Evolutionary conservation across 2,888 invertebrate species (phyloP).

Genomic region (Tanypteryx hageni): DNA sequence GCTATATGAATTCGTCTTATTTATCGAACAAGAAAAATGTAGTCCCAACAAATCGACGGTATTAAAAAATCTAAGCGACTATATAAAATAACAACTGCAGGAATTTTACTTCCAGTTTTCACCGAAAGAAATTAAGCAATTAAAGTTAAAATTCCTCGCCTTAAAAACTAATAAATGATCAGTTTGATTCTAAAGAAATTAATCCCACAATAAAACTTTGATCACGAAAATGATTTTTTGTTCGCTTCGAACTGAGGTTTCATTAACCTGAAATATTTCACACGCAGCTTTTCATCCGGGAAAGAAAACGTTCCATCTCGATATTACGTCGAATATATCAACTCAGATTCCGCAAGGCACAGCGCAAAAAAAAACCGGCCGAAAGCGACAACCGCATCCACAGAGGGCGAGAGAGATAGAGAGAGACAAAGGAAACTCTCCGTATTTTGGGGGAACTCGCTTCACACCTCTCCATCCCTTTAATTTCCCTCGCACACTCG

Average conservation of each 20-base stretch:
- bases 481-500: conserved; percentile 53
- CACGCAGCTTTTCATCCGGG: background rate
- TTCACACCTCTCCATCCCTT: conserved; percentile 56
- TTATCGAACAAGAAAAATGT: no score
- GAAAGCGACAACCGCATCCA: background rate
- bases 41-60: no score
- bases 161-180: no score
- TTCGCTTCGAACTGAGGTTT: background rate
- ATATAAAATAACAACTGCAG: no score
- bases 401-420: background rate
- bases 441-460: conserved; percentile 21
- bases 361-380: background rate
- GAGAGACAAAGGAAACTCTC: background rate
- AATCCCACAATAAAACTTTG: no score
- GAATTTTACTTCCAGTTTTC: no score
- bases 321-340: conserved; percentile 6
- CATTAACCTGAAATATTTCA: conserved; percentile 35
- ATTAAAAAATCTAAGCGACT: no score
- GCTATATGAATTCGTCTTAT: no score
- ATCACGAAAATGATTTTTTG: no score
- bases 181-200: no score
- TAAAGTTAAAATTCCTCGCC: no score
- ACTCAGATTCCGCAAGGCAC: background rate
- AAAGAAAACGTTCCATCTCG: conserved; percentile 23
- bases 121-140: no score